Percentiles rank a stretch among this genome's conserved stretches.
Conservation (phyloP, 1,140 invertebrate species). For the Scaptomyza pallida region DNA sequence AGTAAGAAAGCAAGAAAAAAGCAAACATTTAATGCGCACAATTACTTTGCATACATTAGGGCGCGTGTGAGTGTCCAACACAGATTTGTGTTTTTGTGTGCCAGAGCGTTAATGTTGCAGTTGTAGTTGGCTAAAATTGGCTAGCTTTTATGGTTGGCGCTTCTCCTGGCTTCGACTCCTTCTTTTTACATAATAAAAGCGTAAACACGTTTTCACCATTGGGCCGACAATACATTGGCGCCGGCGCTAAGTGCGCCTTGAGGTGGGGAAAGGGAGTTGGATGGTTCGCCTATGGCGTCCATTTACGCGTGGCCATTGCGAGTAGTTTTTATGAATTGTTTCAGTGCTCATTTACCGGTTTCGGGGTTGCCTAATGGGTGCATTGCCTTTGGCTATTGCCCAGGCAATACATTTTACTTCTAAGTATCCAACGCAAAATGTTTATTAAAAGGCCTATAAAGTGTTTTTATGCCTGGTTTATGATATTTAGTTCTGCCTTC, state of each 20-base stretch:
- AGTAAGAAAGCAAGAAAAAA: too few species aligned
- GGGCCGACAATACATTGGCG: constrained; percentile 63
- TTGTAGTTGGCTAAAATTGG: constrained; percentile 21
- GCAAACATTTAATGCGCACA: constrained; percentile 68
- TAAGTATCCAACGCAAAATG: constrained; percentile 17
- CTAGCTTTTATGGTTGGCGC: constrained; percentile 37
- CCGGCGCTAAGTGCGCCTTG: constrained; percentile 36
- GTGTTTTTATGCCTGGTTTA: constrained; percentile 49
- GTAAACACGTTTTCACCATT: constrained; percentile 81
- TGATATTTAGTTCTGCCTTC: neutral
- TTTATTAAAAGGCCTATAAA: constrained; percentile 57
- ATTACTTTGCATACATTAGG: constrained; percentile 79
- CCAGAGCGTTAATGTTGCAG: neutral
- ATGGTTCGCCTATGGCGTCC: constrained; percentile 16
- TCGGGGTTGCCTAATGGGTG: constrained; percentile 71
- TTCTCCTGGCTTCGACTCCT: constrained; percentile 26
- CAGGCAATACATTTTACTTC: constrained; percentile 18
- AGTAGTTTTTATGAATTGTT: constrained; percentile 79
- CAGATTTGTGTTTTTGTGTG: constrained; percentile 47
- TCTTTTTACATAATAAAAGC: constrained; percentile 79
- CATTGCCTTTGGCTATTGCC: constrained; percentile 51
- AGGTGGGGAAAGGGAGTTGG: too few species aligned
- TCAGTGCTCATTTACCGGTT: constrained; percentile 80
- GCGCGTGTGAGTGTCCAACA: constrained; percentile 39
- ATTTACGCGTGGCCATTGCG: constrained; percentile 62